Conservation (phyloP, 2,113 vertebrate genomes). For the Capra hircus region DNA sequence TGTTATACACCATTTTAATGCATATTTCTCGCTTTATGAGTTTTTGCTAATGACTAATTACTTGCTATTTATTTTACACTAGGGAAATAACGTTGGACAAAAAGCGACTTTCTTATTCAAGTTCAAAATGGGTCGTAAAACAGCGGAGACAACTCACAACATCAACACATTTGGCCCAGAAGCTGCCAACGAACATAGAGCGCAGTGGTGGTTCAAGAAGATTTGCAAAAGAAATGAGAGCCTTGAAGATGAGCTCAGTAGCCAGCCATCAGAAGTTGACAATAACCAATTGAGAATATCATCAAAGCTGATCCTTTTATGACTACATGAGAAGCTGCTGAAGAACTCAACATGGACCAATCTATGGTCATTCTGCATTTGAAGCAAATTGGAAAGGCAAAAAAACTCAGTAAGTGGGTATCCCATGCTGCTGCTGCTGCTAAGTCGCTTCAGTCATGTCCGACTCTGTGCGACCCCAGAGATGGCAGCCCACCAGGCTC, state of each 20-base stretch:
- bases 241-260: background rate
- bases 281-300: too few species aligned
- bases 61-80: background rate
- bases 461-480: too few species aligned
- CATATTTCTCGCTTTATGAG: background rate
- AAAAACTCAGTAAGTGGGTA: too few species aligned
- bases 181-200: background rate
- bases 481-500: too few species aligned
- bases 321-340: too few species aligned
- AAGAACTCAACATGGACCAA: too few species aligned
- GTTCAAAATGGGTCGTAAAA: background rate
- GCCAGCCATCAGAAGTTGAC: background rate
- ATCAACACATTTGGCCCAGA: background rate
- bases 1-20: background rate
- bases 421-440: too few species aligned
- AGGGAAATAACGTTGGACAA: background rate
- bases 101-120: background rate
- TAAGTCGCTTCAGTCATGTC: too few species aligned
- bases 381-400: too few species aligned
- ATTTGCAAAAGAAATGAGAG: background rate
- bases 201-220: background rate
- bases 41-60: background rate
- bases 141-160: background rate
- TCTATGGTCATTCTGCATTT: too few species aligned
- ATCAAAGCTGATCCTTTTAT: too few species aligned